phyloP scores from a whole-genome alignment of 2,797 vertebrate genomes.

The Diplodus sargus region DNA sequence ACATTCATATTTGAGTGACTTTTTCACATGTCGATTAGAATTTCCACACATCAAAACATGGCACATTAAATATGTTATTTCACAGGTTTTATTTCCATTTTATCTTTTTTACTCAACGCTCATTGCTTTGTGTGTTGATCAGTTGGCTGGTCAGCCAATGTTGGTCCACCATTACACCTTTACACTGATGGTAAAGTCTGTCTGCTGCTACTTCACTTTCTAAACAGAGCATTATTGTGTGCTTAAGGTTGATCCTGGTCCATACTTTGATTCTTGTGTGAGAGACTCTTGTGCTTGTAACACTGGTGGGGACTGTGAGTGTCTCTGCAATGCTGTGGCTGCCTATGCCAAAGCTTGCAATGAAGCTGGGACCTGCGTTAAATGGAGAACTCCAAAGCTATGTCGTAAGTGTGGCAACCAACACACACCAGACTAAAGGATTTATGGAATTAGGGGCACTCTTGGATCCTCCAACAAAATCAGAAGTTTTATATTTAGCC shows the following conservation, averaged over 20 bases:
- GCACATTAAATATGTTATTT: too few relatives aligned
- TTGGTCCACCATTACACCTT: background rate
- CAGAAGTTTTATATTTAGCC: background rate
- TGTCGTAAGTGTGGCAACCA: slow-evolving; percentile 89
- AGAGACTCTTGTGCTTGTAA: slow-evolving; percentile 92
- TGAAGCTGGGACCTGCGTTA: slow-evolving; percentile 86
- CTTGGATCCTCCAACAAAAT: background rate
- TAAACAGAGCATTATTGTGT: slow-evolving; percentile 13
- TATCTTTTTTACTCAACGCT: background rate
- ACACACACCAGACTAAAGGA: slow-evolving; percentile 1
- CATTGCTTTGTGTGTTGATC: background rate
- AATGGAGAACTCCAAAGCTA: slow-evolving; percentile 91
- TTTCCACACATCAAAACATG: too few relatives aligned
- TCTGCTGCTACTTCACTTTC: background rate
- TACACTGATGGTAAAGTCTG: background rate
- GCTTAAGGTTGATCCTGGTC: slow-evolving; percentile 89
- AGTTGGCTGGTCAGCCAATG: background rate
- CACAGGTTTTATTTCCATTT: too few relatives aligned
- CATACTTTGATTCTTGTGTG: slow-evolving; percentile 92
- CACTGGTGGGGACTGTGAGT: slow-evolving; percentile 91
- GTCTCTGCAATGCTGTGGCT: slow-evolving; percentile 94
- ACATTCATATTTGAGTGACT: too few relatives aligned
- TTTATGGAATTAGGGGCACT: background rate
- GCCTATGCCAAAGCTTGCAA: slow-evolving; percentile 92
- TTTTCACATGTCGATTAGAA: too few relatives aligned